A percentile compares a stretch with the other conserved stretches of the same genome.
These are phyloP conservation scores for Tiaroga cobitis DNA, from an alignment of 2,797 vertebrate genomes.

Conservation along the genomic window DNA sequence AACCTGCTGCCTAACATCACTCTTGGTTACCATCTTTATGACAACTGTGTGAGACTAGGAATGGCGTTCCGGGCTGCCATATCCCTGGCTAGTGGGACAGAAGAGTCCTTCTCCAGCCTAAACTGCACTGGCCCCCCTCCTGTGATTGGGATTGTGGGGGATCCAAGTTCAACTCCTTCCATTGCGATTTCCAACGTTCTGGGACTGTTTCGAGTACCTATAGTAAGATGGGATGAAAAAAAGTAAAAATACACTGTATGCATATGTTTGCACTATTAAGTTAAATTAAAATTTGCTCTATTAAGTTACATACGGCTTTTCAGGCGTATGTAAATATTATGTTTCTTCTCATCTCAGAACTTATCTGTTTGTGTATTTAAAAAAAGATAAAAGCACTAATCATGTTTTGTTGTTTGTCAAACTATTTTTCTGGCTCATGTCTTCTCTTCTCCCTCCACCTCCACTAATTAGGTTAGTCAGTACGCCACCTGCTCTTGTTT, in stretches of 20 bases:
- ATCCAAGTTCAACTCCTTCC: slow-evolving; percentile 64
- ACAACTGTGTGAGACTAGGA: slow-evolving; percentile 74
- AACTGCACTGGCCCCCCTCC: slow-evolving; percentile 57
- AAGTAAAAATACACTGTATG: slow-evolving; percentile 10
- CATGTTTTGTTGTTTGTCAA: neutral
- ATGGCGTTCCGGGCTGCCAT: slow-evolving; percentile 73
- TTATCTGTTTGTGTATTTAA: neutral
- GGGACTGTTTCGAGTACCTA: slow-evolving; percentile 64
- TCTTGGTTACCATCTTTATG: slow-evolving; percentile 76
- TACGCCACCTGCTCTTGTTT: slow-evolving; percentile 57
- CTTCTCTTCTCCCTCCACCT: neutral
- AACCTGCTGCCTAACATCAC: slow-evolving; percentile 73
- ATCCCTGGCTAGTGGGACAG: slow-evolving; percentile 63
- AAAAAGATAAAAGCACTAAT: neutral
- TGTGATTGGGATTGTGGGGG: slow-evolving; percentile 64
- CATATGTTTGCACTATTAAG: neutral
- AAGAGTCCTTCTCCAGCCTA: slow-evolving; percentile 26
- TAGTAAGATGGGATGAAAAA: slow-evolving; percentile 57
- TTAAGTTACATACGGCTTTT: neutral
- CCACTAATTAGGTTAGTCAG: slow-evolving; percentile 47
- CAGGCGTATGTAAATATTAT: neutral
- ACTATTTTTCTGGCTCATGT: neutral
- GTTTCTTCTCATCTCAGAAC: neutral
- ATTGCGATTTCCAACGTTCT: slow-evolving; percentile 67
- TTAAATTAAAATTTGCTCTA: neutral